Conservation (phyloP, 2,113 vertebrate species). For the Columba janthina region DNA sequence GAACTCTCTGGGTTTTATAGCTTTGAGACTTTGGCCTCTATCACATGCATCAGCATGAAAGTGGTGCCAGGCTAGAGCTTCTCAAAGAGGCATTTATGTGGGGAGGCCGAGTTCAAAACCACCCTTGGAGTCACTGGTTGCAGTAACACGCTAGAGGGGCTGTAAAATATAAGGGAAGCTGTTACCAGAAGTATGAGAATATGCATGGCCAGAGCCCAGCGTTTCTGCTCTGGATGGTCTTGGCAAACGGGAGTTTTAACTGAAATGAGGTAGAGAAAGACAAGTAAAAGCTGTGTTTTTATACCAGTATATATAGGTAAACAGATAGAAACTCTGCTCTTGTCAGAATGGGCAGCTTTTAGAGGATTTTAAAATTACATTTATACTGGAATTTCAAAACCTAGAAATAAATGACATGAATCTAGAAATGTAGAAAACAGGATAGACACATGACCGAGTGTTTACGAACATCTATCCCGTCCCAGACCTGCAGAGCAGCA, state of each 20-base stretch:
- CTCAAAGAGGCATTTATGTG: constrained; percentile 25
- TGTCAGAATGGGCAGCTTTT: neutral
- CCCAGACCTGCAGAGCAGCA: neutral
- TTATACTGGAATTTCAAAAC: constrained; percentile 5
- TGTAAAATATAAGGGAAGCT: constrained; percentile 12
- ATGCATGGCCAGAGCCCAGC: neutral
- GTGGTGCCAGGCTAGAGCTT: constrained; percentile 25
- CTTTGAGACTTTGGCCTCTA: constrained; percentile 52
- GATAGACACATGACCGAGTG: neutral
- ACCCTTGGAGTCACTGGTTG: constrained; percentile 2
- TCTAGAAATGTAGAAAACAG: constrained; percentile 26
- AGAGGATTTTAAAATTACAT: neutral
- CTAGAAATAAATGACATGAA: neutral
- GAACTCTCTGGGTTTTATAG: constrained; percentile 29
- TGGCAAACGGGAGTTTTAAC: neutral
- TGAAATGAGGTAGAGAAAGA: neutral
- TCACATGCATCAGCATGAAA: constrained; percentile 40
- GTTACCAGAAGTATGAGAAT: neutral
- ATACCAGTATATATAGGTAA: neutral
- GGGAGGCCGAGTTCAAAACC: constrained; percentile 22
- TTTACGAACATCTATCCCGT: constrained; percentile 5
- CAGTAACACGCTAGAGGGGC: neutral
- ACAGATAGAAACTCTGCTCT: neutral
- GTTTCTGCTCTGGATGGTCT: neutral
- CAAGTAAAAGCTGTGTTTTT: neutral